Base-by-base conservation (phyloP, 2,797 vertebrate genomes). In the Streptopelia turtur region DNA sequence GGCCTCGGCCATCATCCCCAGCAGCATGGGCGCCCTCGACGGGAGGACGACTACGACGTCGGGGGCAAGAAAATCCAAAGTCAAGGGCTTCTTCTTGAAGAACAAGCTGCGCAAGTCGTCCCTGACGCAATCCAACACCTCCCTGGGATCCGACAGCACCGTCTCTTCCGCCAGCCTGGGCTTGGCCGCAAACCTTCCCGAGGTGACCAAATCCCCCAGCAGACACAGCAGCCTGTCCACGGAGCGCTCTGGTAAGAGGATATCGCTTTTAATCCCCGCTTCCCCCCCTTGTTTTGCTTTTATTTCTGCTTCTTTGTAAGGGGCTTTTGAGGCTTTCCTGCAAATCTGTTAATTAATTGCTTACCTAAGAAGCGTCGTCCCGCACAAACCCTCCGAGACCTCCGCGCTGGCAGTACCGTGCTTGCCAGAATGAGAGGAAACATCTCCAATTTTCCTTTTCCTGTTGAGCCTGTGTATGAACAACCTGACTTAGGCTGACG, bases 81-180 rank as follows among this genome's bases (percentile, higher is more conserved):
- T 98, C 95, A 99, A 98, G 93, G 99, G 98, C 77, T 99, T 99
- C 95, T 99, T 99, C 97, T 96, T 99, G 57, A 98, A 98, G 65
- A 98, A 97, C 89, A 99, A 98, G 88, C 97, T 99, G 91, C 98
- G 99, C 70, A 99, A 99, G 96, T 99, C 99, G 0, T 99, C 99
- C 0, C 98, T 99, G 94, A 99, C 98, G 0, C 99, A 98, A 30
- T 99, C 99, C 95, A 99, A 98, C 97, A 99, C 99, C 1, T 99
- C 99, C 0, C 97, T 99, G 93, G 99, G 99, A 20, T 99, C 99
- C 0, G 99, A 99, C 98, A 99, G 99, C 97, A 99, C 99, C 68
- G 96, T 99, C 96, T 99, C 99, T n/a, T 99, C 99, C 0, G 98
- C 99, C 52, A 99, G 99, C 7, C 98, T 98, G 16, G 99, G 98